phyloP scores from a whole-genome alignment of 2,797 vertebrate species.

The Nothura maculosa region DNA sequence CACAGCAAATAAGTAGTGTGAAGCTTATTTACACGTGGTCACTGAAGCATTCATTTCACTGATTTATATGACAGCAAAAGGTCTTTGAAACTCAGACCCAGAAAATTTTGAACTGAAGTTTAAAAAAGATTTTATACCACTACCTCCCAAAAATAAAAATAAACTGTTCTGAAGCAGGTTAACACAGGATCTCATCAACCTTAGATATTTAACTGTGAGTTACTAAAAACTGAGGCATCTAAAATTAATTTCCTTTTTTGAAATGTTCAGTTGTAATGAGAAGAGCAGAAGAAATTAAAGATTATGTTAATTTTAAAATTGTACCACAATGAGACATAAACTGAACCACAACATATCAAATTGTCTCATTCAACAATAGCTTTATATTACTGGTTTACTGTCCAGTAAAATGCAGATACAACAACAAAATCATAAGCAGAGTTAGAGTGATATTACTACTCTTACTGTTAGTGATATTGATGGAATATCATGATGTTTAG shows the following conservation, averaged over 20 bases:
- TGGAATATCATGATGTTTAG: not conserved
- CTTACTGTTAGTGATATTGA: not conserved
- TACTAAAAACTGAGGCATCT: not conserved
- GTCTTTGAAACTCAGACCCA: constrained; percentile 32
- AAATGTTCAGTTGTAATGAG: not conserved
- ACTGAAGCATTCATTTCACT: constrained; percentile 48
- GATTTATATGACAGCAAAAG: constrained; percentile 58
- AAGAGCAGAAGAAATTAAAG: not conserved
- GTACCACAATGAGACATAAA: not conserved
- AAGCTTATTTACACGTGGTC: constrained; percentile 58
- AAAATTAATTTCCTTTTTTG: not conserved
- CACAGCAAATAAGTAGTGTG: constrained; percentile 45
- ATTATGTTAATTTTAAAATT: not conserved
- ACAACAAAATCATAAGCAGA: not conserved
- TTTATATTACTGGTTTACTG: not conserved
- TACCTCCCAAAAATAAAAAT: not conserved
- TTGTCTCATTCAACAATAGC: not conserved
- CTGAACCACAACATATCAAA: not conserved
- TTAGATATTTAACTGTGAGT: not conserved
- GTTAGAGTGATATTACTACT: not conserved
- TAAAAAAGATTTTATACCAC: not conserved
- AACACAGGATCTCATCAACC: fast-evolving
- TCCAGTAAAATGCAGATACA: not conserved
- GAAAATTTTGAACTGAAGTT: constrained; percentile 20
- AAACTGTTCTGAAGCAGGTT: not conserved